A percentile compares a stretch with the other conserved stretches of the same genome.
These are phyloP conservation scores for Mobula hypostoma DNA, from an alignment of 2,113 vertebrate species.

Conservation along the genomic window DNA sequence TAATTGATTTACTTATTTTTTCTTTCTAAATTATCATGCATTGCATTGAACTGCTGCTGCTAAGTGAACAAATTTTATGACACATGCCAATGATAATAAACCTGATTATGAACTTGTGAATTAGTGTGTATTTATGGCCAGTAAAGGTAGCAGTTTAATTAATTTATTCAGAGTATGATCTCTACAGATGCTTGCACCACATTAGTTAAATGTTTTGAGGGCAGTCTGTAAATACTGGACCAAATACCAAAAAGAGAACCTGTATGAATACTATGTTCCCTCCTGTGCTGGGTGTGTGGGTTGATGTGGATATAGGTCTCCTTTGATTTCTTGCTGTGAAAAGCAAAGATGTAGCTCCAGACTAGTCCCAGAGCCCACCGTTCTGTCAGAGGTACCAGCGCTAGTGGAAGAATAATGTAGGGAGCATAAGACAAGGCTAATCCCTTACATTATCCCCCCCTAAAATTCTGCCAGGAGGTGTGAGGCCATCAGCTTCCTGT, in stretches of 20 bases:
- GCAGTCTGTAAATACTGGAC: not conserved
- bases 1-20: too few species aligned
- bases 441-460: not conserved
- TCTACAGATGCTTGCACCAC: not conserved
- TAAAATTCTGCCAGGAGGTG: not conserved
- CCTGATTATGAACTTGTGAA: not conserved
- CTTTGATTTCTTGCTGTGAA: not conserved
- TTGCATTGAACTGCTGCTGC: too few species aligned
- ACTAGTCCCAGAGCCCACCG: not conserved
- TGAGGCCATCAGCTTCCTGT: not conserved
- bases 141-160: not conserved
- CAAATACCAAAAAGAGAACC: not conserved
- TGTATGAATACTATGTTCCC: not conserved
- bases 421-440: not conserved
- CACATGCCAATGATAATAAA: too few species aligned
- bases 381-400: not conserved
- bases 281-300: not conserved
- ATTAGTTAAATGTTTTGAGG: not conserved
- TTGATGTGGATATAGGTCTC: not conserved
- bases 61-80: too few species aligned
- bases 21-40: too few species aligned
- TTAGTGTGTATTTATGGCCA: not conserved
- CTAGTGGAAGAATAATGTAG: not conserved
- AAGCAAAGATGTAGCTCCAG: not conserved
- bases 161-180: not conserved